Conservation (phyloP, 2,888 invertebrate genomes). For the Dasypogon diadema region DNA sequence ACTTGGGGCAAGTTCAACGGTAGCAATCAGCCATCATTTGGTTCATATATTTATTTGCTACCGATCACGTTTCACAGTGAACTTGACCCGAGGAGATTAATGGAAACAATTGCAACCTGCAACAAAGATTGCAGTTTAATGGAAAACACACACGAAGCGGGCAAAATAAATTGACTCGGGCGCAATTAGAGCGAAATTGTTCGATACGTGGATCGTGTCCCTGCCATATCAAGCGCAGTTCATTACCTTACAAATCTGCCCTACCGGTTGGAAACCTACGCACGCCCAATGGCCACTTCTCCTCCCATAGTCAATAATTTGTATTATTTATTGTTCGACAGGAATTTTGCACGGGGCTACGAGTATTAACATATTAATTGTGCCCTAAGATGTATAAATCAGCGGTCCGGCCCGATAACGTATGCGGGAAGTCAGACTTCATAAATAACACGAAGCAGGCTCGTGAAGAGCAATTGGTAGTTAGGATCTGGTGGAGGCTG, state of each 20-base stretch:
- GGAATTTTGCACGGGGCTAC: constrained; percentile 49
- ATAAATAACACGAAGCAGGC: constrained; percentile 13
- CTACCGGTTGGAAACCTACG: constrained; percentile 25
- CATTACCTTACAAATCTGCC: constrained; percentile 36
- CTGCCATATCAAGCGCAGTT: constrained; percentile 7
- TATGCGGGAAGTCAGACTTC: constrained; percentile 5
- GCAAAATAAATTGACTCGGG: constrained; percentile 39
- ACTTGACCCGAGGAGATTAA: constrained; percentile 45
- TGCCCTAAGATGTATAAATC: constrained; percentile 47
- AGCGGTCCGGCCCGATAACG: constrained; percentile 11
- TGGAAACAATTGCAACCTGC: constrained; percentile 31
- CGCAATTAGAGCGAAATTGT: constrained; percentile 31
- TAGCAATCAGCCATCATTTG: constrained; percentile 30
- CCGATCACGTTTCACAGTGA: constrained; percentile 10
- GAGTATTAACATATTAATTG: constrained; percentile 55
- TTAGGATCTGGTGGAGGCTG: neutral
- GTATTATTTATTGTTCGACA: constrained; percentile 54
- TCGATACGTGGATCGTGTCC: constrained; percentile 6
- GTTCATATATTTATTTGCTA: constrained; percentile 23
- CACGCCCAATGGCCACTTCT: constrained; percentile 17
- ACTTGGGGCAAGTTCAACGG: neutral
- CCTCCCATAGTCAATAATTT: constrained; percentile 51
- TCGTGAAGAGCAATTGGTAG: neutral
- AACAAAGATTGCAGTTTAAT: neutral
- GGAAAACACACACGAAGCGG: constrained; percentile 43